Conservation (phyloP, 2,113 vertebrate species). For the Athene noctua region DNA sequence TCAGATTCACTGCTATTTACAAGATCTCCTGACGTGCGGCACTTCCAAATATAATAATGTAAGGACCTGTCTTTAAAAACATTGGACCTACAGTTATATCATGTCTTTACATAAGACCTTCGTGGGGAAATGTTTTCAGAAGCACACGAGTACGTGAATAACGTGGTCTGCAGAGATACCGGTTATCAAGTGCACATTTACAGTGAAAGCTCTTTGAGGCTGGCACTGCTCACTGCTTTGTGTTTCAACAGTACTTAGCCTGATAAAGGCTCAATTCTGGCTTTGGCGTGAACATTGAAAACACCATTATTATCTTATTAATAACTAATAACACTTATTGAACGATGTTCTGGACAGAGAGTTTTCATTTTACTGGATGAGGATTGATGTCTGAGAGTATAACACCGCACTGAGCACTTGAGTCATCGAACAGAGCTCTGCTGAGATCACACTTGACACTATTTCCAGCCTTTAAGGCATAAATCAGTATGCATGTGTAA, state of each 20-base stretch:
- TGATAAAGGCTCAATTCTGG: background rate
- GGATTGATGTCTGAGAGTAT: slow-evolving; percentile 46
- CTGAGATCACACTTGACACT: slow-evolving; percentile 65
- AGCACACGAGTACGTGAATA: background rate
- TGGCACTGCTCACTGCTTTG: background rate
- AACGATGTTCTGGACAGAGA: background rate
- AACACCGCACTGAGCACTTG: background rate
- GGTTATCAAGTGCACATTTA: background rate
- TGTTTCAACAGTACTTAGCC: background rate
- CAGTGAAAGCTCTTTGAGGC: background rate
- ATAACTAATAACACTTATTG: slow-evolving; percentile 2
- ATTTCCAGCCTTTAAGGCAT: slow-evolving; percentile 57
- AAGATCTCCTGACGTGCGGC: background rate
- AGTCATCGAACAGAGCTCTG: slow-evolving; percentile 46
- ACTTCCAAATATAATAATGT: background rate
- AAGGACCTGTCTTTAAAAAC: background rate
- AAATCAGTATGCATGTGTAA: slow-evolving; percentile 68
- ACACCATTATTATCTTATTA: slow-evolving; percentile 24
- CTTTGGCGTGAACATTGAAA: background rate
- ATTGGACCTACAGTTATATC: background rate
- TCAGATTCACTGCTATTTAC: background rate
- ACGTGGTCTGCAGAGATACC: background rate
- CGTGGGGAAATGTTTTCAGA: background rate
- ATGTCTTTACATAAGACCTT: background rate
- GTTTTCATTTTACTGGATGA: background rate